Base-by-base conservation (phyloP, 2,113 vertebrate species). In the Colossoma macropomum region DNA sequence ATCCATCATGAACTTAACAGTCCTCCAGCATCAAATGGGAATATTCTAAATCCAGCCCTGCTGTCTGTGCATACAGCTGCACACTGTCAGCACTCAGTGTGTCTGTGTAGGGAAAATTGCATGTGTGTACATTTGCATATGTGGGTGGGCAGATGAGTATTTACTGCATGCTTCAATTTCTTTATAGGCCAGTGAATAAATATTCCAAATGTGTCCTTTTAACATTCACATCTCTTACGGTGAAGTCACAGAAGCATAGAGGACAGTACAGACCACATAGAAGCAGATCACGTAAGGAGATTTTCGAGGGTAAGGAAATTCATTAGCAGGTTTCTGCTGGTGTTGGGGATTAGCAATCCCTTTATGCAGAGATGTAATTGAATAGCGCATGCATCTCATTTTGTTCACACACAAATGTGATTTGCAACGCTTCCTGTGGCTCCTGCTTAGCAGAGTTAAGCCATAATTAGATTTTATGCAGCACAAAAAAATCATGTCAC, bases 1-100 rank as follows among this genome's bases (percentile, higher is more conserved):
- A 96, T 97, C 95, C 92, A 95, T 97, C 96, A 96, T 88, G 88
- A 89, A 87, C 82, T 89, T 93, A 95, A 96, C 92, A 91, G 90
- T 84, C 92, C 85, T 90, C 81, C 84, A 76, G 87, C 85, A 83
- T 81, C 88, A 91, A 94, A 95, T 92, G 89, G 92, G 93, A 93
- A 92, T 86, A 91, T 89, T 92, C 91, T 30, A 54, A 45, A 86
- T 88, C 87, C 88, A 91, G 80, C 75, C 56, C 85, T 83, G 7
- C 84, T 89, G 88, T 89, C 86, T 91, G 86, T 75, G 89, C 70
- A 92, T 91, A 90, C 91, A 75, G 56, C 65, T 85, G 74, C n/a
- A 54, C 63, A 75, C 62, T 66, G 38, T 79, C 48, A 86, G 25
- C 77, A 69, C 17, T 41, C 21, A 11, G 0, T 32, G 65, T 62